These are phyloP conservation scores for Troglohyphantes excavatus DNA, from an alignment of 2,888 invertebrate species.

Conservation along the genomic window DNA sequence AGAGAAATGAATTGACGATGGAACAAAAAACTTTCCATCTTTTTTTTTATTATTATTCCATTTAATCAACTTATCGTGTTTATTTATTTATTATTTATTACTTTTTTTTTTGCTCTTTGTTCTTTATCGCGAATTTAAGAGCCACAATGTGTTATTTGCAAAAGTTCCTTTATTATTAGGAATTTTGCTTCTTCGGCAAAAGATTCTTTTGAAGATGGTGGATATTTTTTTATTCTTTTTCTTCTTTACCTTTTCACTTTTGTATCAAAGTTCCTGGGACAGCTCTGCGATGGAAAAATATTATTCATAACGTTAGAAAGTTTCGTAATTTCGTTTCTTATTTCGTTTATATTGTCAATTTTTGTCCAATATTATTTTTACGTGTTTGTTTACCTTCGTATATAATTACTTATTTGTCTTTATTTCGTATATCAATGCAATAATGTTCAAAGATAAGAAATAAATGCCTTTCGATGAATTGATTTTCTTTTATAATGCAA, in stretches of 20 bases:
- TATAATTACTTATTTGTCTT: no score
- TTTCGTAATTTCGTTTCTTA: not conserved
- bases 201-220: not conserved
- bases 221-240: not conserved
- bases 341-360: not conserved
- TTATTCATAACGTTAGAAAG: not conserved
- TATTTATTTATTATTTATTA: not conserved
- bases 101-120: not conserved
- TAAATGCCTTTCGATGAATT: no score
- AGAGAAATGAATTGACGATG: not conserved
- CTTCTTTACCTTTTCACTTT: not conserved
- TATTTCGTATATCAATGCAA: no score
- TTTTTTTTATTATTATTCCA: not conserved
- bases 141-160: not conserved
- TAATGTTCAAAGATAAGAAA: no score
- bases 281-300: not conserved
- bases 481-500: no score
- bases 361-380: not conserved
- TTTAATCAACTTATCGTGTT: not conserved
- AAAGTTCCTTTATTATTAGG: constrained; percentile 1
- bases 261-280: not conserved
- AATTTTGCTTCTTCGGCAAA: not conserved
- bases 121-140: not conserved
- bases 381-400: not conserved
- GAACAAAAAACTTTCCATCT: not conserved